These are phyloP conservation scores for Enteromius fasciolatus DNA, from an alignment of 2,797 vertebrate genomes.

Conservation along the genomic window DNA sequence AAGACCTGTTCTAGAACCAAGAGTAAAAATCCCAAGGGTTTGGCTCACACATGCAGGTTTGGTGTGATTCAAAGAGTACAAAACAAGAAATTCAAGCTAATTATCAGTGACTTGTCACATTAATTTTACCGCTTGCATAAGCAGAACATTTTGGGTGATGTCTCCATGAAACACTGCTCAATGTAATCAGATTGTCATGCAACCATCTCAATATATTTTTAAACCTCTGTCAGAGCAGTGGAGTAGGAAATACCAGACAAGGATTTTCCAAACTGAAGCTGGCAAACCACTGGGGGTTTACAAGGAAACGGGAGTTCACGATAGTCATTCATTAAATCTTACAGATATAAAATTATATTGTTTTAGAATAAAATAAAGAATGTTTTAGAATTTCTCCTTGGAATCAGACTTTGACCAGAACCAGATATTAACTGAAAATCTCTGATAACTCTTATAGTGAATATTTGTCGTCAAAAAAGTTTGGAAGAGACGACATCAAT, in stretches of 20 bases:
- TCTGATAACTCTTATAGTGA: too few relatives aligned
- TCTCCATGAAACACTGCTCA: neutral
- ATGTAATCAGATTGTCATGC: neutral
- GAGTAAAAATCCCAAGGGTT: slow-evolving; percentile 4
- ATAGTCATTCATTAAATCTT: neutral
- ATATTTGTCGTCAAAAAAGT: too few relatives aligned
- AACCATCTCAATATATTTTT: neutral
- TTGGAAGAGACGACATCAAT: too few relatives aligned
- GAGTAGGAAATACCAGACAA: neutral
- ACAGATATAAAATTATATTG: neutral
- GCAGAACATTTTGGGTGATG: neutral
- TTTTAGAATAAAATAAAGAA: neutral
- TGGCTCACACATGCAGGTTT: neutral
- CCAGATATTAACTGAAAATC: too few relatives aligned
- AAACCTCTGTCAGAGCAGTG: neutral
- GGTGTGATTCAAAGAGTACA: neutral
- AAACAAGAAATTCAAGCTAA: slow-evolving; percentile 2
- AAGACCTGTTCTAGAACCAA: slow-evolving; percentile 17
- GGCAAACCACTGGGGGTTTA: neutral
- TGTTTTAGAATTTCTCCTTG: neutral
- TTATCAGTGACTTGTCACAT: neutral
- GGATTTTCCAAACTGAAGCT: neutral
- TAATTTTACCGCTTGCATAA: neutral
- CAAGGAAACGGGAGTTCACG: neutral
- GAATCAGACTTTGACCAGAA: neutral